Evolutionary conservation across 2,888 invertebrate genomes (phyloP).

Genomic region (Alloplasta piceator): DNA sequence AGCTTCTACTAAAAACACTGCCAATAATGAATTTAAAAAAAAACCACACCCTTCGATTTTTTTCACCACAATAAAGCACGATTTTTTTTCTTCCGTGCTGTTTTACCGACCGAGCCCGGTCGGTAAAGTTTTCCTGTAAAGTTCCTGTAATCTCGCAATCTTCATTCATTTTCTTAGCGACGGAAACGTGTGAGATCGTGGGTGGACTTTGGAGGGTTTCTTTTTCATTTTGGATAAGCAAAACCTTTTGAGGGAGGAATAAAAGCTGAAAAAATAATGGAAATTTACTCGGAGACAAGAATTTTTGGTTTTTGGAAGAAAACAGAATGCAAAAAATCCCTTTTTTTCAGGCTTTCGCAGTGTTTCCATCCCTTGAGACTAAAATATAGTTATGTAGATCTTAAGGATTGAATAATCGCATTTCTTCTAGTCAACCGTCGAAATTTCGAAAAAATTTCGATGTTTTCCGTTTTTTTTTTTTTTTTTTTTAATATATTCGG

Average conservation of each 20-base stretch:
- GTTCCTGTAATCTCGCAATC: background rate
- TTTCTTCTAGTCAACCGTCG: constrained; percentile 61
- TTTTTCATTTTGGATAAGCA: no score
- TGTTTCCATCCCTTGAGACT: constrained; percentile 11
- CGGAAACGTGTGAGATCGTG: no score
- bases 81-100: background rate
- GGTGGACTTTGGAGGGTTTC: no score
- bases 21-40: constrained; percentile 13
- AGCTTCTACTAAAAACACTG: constrained; percentile 35
- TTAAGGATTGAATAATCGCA: constrained; percentile 48
- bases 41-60: background rate
- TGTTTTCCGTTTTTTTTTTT: constrained; percentile 11
- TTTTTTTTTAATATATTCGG: constrained; percentile 9
- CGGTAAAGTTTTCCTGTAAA: constrained; percentile 1
- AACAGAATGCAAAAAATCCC: no score
- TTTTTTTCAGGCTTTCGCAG: background rate
- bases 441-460: constrained; percentile 39
- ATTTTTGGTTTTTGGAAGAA: constrained; percentile 17
- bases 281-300: background rate
- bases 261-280: no score
- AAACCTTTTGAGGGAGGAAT: no score
- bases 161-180: background rate
- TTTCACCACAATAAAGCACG: constrained; percentile 18
- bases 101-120: constrained; percentile 23
- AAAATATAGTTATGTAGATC: constrained; percentile 33